These are phyloP conservation scores for Halcyon smyrnensis DNA, from an alignment of 2,797 vertebrate species.

Conservation along the genomic window DNA sequence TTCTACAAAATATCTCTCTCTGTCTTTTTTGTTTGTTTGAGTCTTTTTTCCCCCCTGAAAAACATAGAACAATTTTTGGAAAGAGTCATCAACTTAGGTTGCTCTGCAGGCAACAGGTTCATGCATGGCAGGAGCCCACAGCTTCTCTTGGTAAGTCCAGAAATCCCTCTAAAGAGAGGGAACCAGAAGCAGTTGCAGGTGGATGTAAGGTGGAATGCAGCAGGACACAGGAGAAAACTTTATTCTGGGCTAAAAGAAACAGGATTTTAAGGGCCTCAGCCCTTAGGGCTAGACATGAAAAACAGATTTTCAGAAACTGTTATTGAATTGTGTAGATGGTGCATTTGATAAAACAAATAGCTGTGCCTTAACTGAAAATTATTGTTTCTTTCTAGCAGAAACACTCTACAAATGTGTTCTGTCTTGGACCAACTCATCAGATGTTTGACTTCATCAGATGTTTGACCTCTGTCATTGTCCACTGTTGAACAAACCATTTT, in stretches of 20 bases:
- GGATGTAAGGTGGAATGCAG: neutral
- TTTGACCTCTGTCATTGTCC: neutral
- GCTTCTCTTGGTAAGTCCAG: neutral
- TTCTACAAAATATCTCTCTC: neutral
- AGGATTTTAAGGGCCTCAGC: neutral
- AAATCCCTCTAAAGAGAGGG: neutral
- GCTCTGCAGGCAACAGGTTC: neutral
- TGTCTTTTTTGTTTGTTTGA: too few species aligned
- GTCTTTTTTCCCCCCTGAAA: neutral
- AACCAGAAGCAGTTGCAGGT: neutral
- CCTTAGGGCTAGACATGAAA: neutral
- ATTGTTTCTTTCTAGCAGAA: neutral
- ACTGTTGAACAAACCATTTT: neutral
- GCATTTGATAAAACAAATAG: neutral
- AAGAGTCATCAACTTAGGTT: neutral
- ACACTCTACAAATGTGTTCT: neutral
- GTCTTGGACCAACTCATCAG: neutral
- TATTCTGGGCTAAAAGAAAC: neutral
- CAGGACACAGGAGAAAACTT: neutral
- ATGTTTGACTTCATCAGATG: neutral
- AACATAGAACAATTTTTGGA: neutral
- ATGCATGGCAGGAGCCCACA: neutral
- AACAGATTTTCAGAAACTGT: neutral
- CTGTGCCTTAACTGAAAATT: neutral
- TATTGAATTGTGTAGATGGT: neutral